Evolutionary conservation across 2,797 vertebrate genomes (phyloP), one percentile per base, ranked within the genome.

Genomic region (Notolabrus celidotus): DNA sequence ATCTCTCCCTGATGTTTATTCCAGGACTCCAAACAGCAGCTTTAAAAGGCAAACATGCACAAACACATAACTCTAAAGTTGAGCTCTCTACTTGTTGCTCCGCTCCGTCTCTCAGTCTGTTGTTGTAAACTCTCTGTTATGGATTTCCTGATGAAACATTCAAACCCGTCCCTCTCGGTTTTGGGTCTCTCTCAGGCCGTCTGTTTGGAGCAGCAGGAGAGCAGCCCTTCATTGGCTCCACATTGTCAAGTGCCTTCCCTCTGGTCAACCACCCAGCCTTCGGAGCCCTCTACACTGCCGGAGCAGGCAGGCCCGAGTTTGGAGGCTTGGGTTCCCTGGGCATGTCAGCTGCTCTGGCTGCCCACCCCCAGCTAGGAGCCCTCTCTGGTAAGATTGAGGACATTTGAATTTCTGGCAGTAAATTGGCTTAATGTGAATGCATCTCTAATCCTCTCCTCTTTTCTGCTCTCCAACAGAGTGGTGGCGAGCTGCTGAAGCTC

Each of bases 241-340:
- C 96, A 84, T 92, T 96, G 94, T 96, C 96, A 94, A 97, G 96
- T 95, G 96, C 96, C 94, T 98, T 97, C 93, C 96, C 96, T 90
- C 92, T 97, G 94, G 94, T 97, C 92, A 96, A 94, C 91, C 96
- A 97, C 91, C 96, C 97, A 85, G 94, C 96, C 90, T 97, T 97
- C 67, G 96, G 96, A 90, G 94, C 97, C 84, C 93, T 95, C 64
- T 97, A 97, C 87, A 92, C 96, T 89, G 92, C 96, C 65, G 96
- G 95, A 92, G 94, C 96, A 76, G 95, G 93, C 89, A 94, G 96
- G 91, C 95, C 95, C 22, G 97, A 98, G 92, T 97, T 97, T 84
- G 96, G 96, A 90, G 96, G 96, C 87, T 93, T 98, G 88, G 96
- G 96, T 77, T 95, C 96, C 70, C 93, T 95, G 68, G 94, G 94